Evolutionary conservation across 2,113 vertebrate genomes (phyloP), one percentile per base, ranked within the genome.

Genomic region (Pachyramphus minor): DNA sequence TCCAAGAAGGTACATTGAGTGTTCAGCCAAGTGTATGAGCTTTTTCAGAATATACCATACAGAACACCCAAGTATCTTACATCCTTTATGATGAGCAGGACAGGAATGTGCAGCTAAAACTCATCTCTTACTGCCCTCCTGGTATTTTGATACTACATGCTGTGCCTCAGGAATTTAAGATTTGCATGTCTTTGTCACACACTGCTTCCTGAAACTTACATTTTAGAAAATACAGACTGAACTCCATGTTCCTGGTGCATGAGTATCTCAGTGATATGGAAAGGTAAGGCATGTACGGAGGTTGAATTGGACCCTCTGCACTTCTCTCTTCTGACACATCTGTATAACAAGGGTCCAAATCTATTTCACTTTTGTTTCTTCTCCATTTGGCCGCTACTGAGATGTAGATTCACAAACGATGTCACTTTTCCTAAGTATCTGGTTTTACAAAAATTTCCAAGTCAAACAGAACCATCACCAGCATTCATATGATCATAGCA

Each of bases 181-280:
- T 52, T 55, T 52, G 7, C 1, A 0, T 15, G 28, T 10, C 24
- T 64, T 71, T 1, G 0, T 62, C 47, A 42, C 10, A 25, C 6
- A 11, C 20, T 47, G 23, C 37, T 85, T 68, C 31, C 35, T 68
- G 60, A 72, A 82, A 47, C 33, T 47, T 1, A 2, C 55, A 27
- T 35, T 88, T 83, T 31, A 52, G 22, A 59, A 78, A 63, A 83
- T 33, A 33, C 35, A 19, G 18, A 25, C 7, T 7, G 1, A 53
- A 33, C 7, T 27, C 10, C 0, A 0, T 39, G 21, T 55, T 74
- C 25, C 50, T 31, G 15, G 9, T 58, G 23, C 42, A 30, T 2
- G 4, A 55, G 7, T 20, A 16, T 47, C 50, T 69, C 66, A 13
- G 25, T 64, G 11, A 18, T 4, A 15, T 5, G 18, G 28, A 35